Evolutionary conservation across 2,888 invertebrate species (phyloP), one percentile per base, ranked within the genome.

Genomic region (Ennomos fuscantarius): DNA sequence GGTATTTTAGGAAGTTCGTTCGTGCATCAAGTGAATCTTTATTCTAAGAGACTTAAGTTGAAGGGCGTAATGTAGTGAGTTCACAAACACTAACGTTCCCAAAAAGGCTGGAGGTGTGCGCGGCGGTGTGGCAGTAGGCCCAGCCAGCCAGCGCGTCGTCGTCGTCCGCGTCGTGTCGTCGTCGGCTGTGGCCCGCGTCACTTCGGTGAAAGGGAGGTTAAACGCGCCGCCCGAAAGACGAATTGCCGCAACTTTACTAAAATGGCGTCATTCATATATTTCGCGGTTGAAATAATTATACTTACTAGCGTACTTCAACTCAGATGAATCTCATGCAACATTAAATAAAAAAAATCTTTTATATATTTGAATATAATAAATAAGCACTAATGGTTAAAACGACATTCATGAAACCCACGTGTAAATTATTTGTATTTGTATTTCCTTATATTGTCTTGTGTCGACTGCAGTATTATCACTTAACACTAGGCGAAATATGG

Each of bases 241-340:
- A 85, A 88, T 90, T 90, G 87, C 86, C 69, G 81, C 87, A 90
- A 89, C 87, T 82, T 81, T 76, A 84, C 86, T 85, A 89, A 89
- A 89, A 89, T 91, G 89, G 89, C 90, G 86, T 89, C 88, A 89
- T 84, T 89, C 81, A 85, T 84, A 84, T 79, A 82, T 81, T 86
- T 87, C 78, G 82, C 78, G 81, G 80, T 87, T 85, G 78, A 80
- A 82, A 73, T 78, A 77, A 82, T 80, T 81, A 80, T 74, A 69
- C 69, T 68, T 74, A 69, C 69, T 68, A 70, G 70, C 76, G 72
- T 60, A 60, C 58, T 66, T 64, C 68, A 72, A 56, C 66, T 65
- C 68, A 72, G 71, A 66, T 69, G 70, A 71, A 73, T 73, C 63
- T 72, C 63, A 63, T 69, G 68, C 66, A 70, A 66, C 69, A 68